A percentile compares a stretch with the other conserved stretches of the same genome.
Evolutionary conservation across 2,797 vertebrate species (phyloP).

Genomic region (Anolis apletophallus): DNA sequence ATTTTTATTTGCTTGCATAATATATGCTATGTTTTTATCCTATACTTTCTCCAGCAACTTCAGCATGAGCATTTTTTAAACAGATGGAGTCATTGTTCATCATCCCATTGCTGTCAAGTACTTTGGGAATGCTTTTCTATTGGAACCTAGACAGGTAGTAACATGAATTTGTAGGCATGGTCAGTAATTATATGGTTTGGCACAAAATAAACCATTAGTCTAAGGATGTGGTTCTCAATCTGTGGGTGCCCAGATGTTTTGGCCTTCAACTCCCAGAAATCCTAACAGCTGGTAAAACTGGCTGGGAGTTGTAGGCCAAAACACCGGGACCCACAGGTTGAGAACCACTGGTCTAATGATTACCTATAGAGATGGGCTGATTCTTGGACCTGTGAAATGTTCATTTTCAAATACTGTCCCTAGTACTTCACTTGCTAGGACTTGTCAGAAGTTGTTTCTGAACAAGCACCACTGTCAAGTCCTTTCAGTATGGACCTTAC

Average conservation of each 20-base stretch:
- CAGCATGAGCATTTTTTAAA: neutral
- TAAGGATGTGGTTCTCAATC: neutral
- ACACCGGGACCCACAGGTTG: too few species aligned
- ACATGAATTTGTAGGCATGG: too few species aligned
- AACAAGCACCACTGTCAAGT: neutral
- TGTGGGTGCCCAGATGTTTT: too few species aligned
- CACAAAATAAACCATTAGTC: conserved; percentile 18
- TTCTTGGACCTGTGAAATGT: conserved; percentile 10
- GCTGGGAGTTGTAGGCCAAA: too few species aligned
- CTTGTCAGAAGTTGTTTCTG: neutral
- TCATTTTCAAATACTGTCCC: conserved; percentile 12
- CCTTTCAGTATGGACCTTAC: neutral
- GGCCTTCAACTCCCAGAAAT: too few species aligned
- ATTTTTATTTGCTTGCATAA: too few species aligned
- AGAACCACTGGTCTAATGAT: neutral
- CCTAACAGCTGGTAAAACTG: too few species aligned
- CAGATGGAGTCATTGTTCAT: neutral
- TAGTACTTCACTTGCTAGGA: neutral
- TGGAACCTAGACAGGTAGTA: neutral
- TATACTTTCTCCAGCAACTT: neutral
- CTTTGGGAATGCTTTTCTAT: neutral
- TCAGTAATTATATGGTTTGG: neutral
- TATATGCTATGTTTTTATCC: neutral
- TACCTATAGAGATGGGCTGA: conserved; percentile 25
- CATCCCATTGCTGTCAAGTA: too few species aligned